Evolutionary conservation across 92 coral and sea anemone genomes (phyloP).

Genomic region (Phenganax stokvisi): DNA sequence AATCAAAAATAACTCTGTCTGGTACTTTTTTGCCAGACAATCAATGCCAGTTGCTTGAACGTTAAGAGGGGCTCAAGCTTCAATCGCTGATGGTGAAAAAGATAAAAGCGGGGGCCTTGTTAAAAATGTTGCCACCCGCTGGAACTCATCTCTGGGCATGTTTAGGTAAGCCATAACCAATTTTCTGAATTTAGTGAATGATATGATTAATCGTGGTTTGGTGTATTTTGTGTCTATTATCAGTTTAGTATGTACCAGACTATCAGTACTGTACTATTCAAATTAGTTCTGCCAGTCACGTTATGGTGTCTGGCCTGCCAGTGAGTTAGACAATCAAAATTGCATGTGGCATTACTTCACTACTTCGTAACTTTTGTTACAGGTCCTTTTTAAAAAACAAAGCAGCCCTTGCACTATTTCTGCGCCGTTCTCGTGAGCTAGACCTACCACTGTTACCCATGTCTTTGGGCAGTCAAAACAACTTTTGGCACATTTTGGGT

Average conservation of each 20-base stretch:
- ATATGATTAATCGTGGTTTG: too few species aligned
- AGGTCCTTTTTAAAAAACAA: conserved; percentile 17
- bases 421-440: conserved; percentile 14
- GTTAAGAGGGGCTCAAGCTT: background rate
- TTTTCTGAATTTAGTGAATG: background rate
- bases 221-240: too few species aligned
- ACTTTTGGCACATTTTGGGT: conserved; percentile 17
- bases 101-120: background rate
- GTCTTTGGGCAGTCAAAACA: conserved; percentile 14
- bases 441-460: conserved; percentile 20
- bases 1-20: too few species aligned
- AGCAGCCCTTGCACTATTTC: conserved; percentile 1
- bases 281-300: background rate
- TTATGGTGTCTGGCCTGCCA: background rate
- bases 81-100: background rate
- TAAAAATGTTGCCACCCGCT: background rate
- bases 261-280: background rate
- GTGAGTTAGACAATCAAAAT: background rate
- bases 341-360: background rate
- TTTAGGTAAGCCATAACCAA: background rate
- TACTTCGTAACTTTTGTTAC: background rate
- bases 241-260: too few species aligned
- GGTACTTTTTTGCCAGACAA: background rate
- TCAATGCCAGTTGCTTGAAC: background rate
- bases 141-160: background rate